These are phyloP conservation scores for Eurystomus glaucurus DNA, from an alignment of 2,797 vertebrate species.

Conservation along the genomic window DNA sequence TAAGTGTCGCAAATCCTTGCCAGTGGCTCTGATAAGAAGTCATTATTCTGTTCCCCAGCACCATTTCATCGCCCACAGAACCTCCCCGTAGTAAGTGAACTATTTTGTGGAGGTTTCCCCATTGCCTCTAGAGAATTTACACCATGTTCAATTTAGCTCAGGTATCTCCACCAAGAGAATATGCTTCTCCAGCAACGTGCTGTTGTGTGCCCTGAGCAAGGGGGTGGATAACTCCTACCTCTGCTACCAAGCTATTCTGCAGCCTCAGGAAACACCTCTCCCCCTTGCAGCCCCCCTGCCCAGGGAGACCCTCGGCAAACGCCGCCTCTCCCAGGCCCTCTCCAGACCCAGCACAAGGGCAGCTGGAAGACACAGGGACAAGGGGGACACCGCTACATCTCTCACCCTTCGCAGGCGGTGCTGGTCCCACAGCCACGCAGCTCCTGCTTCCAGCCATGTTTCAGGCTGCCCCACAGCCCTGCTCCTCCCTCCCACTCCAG, in stretches of 20 bases:
- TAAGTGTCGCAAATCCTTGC: background rate
- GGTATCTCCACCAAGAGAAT: background rate
- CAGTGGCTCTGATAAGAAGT: background rate
- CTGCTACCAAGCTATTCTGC: background rate
- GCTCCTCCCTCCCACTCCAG: background rate
- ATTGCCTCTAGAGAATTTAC: background rate
- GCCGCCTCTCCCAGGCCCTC: accelerated
- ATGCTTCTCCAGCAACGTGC: background rate
- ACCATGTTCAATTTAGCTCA: background rate
- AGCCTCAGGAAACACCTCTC: background rate
- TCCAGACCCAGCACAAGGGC: accelerated
- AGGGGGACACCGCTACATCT: accelerated
- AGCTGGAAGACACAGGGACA: accelerated
- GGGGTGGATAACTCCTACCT: background rate
- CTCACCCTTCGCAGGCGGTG: accelerated
- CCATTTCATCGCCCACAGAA: background rate
- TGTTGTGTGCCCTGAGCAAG: background rate
- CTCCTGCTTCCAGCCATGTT: background rate
- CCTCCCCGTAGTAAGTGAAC: background rate
- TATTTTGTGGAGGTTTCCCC: background rate
- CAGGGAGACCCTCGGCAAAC: background rate
- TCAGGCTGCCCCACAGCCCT: background rate
- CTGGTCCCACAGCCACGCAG: accelerated
- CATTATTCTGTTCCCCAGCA: background rate
- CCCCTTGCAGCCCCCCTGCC: accelerated